phyloP scores from a whole-genome alignment of 2,888 invertebrate genomes.

The Isotomurus palustris region DNA sequence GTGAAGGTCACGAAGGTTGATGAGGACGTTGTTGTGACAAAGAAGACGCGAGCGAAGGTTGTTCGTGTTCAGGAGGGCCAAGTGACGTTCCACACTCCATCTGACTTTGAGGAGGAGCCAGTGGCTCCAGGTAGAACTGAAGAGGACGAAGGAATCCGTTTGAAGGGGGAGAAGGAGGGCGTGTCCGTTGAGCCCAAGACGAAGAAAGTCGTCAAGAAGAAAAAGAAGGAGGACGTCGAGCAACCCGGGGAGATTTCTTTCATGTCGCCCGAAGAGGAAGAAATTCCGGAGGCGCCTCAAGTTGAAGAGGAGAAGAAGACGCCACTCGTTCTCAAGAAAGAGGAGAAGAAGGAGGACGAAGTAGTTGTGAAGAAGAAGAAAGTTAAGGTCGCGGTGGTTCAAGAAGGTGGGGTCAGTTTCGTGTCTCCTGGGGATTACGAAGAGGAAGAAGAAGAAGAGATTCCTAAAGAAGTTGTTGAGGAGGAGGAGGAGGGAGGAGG shows the following conservation, averaged over 20 bases:
- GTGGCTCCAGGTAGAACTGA: not conserved
- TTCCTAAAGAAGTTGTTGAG: not conserved
- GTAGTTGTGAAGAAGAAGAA: conserved; percentile 6
- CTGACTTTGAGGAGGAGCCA: not conserved
- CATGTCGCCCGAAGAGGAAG: conserved; percentile 2
- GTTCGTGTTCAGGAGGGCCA: not conserved
- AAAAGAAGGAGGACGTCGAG: conserved; percentile 1
- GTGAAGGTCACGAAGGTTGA: not conserved
- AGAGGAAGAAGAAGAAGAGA: not conserved
- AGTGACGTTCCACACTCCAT: not conserved
- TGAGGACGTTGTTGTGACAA: not conserved
- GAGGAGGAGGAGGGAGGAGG: not conserved
- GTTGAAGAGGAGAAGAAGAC: too few relatives aligned
- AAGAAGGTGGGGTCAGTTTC: not conserved
- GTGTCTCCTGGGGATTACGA: not conserved
- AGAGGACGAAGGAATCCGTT: not conserved
- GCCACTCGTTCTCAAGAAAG: too few relatives aligned
- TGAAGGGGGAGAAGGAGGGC: not conserved
- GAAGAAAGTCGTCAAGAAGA: not conserved
- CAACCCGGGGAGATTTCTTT: not conserved
- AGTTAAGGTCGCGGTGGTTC: not conserved
- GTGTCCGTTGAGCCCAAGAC: not conserved
- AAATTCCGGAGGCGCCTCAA: conserved; percentile 51
- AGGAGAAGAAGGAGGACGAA: too few relatives aligned
- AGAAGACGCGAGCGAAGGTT: not conserved